Evolutionary conservation across 2,113 vertebrate species (phyloP).

Genomic region (Caretta caretta): DNA sequence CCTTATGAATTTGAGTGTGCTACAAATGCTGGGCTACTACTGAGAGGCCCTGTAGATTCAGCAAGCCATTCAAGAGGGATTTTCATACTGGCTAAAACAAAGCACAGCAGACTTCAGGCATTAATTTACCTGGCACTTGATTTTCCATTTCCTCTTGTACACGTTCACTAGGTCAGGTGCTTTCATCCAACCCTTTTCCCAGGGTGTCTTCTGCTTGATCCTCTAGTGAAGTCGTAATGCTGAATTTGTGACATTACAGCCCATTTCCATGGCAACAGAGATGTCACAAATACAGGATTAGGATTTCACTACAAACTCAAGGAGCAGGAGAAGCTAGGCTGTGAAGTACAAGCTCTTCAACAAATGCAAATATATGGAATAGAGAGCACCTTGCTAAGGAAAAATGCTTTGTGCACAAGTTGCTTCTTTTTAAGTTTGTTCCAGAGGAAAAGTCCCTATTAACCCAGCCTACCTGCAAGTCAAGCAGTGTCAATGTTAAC

Average conservation of each 20-base stretch:
- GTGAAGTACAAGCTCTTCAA: not conserved
- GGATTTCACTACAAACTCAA: slow-evolving; percentile 32
- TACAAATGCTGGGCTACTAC: not conserved
- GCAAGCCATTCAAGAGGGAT: not conserved
- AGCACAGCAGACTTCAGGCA: not conserved
- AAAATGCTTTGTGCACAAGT: not conserved
- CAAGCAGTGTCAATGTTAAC: accelerated
- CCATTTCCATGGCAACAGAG: slow-evolving; percentile 34
- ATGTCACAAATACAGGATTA: slow-evolving; percentile 43
- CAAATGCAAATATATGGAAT: not conserved
- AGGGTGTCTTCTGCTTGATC: not conserved
- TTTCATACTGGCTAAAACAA: not conserved
- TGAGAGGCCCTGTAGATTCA: not conserved
- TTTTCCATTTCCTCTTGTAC: not conserved
- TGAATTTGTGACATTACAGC: not conserved
- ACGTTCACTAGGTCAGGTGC: not conserved
- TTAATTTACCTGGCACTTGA: not conserved
- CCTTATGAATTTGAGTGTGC: not conserved
- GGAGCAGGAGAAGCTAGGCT: not conserved
- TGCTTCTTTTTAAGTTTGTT: accelerated
- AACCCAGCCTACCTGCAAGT: not conserved
- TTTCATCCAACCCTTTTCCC: not conserved
- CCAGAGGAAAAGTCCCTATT: not conserved
- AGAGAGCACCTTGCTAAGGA: not conserved
- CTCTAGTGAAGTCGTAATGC: not conserved